These are phyloP conservation scores for Gadus chalcogrammus DNA, from an alignment of 2,113 vertebrate genomes.

Conservation along the genomic window DNA sequence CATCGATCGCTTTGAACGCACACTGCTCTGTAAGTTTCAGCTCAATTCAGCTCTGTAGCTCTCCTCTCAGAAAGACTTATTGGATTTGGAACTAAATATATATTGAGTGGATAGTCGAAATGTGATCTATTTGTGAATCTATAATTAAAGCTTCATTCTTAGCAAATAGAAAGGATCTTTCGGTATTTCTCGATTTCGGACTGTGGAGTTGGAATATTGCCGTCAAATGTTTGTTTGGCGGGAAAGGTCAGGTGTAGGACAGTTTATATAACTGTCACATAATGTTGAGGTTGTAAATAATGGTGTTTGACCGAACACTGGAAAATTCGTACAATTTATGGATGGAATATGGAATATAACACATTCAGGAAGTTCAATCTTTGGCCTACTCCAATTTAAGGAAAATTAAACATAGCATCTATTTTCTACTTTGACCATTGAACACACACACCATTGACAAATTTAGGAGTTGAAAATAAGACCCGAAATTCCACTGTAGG, in stretches of 20 bases:
- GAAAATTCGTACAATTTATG: too few species aligned
- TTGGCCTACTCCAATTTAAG: neutral
- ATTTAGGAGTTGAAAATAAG: too few species aligned
- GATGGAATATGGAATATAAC: neutral
- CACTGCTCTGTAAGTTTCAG: slow-evolving; percentile 54
- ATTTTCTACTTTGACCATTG: too few species aligned
- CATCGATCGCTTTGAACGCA: slow-evolving; percentile 43
- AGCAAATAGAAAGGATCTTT: neutral
- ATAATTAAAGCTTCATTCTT: slow-evolving; percentile 8
- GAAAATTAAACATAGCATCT: neutral
- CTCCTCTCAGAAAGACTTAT: too few species aligned
- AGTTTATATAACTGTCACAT: too few species aligned
- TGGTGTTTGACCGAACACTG: neutral
- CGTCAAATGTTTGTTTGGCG: slow-evolving; percentile 9
- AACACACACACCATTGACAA: too few species aligned
- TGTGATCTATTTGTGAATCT: neutral
- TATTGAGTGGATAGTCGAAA: too few species aligned
- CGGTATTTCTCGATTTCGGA: slow-evolving; percentile 20
- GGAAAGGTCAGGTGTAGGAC: neutral
- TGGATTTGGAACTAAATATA: too few species aligned
- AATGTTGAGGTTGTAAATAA: too few species aligned
- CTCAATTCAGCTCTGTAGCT: slow-evolving; percentile 9
- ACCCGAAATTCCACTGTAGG: too few species aligned
- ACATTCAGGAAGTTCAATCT: neutral
- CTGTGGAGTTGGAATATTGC: slow-evolving; percentile 18